Evolutionary conservation across 2,113 vertebrate genomes (phyloP), one percentile per base, ranked within the genome.

Genomic region (Lycocorax pyrrhopterus): DNA sequence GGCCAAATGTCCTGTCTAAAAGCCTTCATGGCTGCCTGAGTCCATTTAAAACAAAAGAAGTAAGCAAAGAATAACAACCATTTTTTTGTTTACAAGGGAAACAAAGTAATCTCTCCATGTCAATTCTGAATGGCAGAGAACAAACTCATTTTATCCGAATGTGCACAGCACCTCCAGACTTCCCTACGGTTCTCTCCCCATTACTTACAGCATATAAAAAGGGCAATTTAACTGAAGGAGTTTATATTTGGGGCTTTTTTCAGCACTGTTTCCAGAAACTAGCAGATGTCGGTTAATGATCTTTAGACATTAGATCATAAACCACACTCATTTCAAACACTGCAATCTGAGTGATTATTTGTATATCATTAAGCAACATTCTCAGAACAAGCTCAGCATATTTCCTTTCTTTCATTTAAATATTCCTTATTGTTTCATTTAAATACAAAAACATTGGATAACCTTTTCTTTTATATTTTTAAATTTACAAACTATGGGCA

Each of bases 281-380:
- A 96, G 84, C 93, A 95, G 90, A 89, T 93, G 75, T 73, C 30
- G 12, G 72, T 96, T 94, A 96, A 96, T 88, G 87, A 66, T 89
- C 90, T 96, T 94, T 92, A 94, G 88, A 53, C 27, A 75, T 78
- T 87, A 96, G 79, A 95, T 89, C 94, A 95, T 84, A 97, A 95
- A 90, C 85, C 81, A 96, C 39, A 78, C 43, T 87, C 47, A 93
- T 77, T 95, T 96, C 60, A 7, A 82, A 91, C 20, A 83, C 20
- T 32, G 88, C 93, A 87, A 80, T 58, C 9, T 3, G 5, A 76
- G 44, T 27, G 53, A 92, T 93, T 92, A 94, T 94, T 96, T 87
- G 41, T 93, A 55, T 60, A 68, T 67, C 74, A 89, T 95, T 77
- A 82, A 92, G 62, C 73, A 94, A 91, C 21, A 83, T 15, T 55